These are phyloP conservation scores for Chelmon rostratus DNA, from an alignment of 2,797 vertebrate species.

Conservation along the genomic window DNA sequence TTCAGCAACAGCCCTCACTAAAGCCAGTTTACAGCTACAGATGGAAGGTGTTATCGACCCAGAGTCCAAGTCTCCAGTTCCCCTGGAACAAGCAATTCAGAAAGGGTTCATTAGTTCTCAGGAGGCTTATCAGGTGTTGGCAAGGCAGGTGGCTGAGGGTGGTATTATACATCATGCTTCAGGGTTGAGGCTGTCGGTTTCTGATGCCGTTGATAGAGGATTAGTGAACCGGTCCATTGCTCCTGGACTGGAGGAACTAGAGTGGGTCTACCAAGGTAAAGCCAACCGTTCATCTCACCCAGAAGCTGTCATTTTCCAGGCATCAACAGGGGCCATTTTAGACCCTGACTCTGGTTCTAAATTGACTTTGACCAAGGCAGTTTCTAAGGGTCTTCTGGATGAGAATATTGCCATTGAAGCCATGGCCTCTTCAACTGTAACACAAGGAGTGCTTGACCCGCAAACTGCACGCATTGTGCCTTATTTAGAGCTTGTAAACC, in stretches of 20 bases:
- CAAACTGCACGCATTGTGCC: conserved; percentile 87
- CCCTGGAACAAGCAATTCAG: conserved; percentile 86
- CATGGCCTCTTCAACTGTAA: conserved; percentile 78
- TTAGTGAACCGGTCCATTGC: conserved; percentile 86
- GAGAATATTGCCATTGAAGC: conserved; percentile 73
- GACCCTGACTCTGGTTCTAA: conserved; percentile 83
- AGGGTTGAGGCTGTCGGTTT: conserved; percentile 90
- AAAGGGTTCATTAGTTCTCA: conserved; percentile 86
- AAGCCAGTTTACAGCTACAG: conserved; percentile 91
- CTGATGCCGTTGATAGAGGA: conserved; percentile 86
- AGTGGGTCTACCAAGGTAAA: conserved; percentile 76
- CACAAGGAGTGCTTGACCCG: conserved; percentile 87
- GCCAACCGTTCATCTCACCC: conserved; percentile 68
- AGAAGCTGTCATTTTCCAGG: conserved; percentile 75
- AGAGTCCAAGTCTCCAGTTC: conserved; percentile 84
- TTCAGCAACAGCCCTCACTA: conserved; percentile 80
- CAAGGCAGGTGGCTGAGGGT: conserved; percentile 91
- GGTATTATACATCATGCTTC: conserved; percentile 93
- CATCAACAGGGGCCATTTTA: conserved; percentile 80
- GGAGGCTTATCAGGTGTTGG: conserved; percentile 85
- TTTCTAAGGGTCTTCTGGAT: conserved; percentile 85
- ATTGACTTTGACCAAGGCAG: conserved; percentile 84
- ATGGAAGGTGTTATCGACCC: conserved; percentile 92
- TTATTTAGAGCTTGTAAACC: conserved; percentile 91
- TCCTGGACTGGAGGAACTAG: conserved; percentile 85